phyloP scores from a whole-genome alignment of 2,113 vertebrate genomes.

The Poeciliopsis turrubarensis region DNA sequence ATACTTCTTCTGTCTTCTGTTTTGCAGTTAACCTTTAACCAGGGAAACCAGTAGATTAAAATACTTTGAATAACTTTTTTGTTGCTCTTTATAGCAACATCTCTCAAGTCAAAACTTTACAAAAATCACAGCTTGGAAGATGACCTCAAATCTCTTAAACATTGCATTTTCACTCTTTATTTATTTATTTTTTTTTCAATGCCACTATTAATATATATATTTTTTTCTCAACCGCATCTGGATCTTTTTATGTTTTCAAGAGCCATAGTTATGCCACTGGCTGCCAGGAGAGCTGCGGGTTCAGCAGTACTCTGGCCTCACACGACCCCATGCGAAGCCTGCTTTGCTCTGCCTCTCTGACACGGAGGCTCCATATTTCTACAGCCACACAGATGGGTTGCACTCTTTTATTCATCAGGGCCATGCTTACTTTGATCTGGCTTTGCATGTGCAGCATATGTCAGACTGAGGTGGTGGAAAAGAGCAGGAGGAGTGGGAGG shows the following conservation, averaged over 20 bases:
- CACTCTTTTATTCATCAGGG: conserved; percentile 79
- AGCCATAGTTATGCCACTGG: conserved; percentile 34
- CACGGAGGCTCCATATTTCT: conserved; percentile 37
- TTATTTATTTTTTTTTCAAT: too few relatives aligned
- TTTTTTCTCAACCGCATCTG: neutral
- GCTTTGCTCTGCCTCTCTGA: conserved; percentile 35
- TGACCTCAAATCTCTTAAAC: too few relatives aligned
- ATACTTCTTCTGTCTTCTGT: too few relatives aligned
- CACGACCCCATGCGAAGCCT: conserved; percentile 3
- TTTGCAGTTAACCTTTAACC: too few relatives aligned
- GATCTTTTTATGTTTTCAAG: conserved; percentile 45
- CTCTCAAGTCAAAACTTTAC: too few relatives aligned
- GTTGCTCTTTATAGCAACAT: too few relatives aligned
- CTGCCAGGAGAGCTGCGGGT: conserved; percentile 23
- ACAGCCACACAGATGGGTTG: conserved; percentile 70
- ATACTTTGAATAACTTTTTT: too few relatives aligned
- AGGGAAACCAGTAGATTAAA: too few relatives aligned
- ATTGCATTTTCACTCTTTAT: too few relatives aligned
- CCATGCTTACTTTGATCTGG: conserved; percentile 74
- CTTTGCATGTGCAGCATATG: conserved; percentile 64
- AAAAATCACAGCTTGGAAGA: too few relatives aligned
- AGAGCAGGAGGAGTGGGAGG: conserved; percentile 32
- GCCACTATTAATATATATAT: too few relatives aligned
- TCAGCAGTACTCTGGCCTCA: neutral
- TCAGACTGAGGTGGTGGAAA: conserved; percentile 36